Percentiles rank a stretch among this genome's conserved stretches.
phyloP scores from a whole-genome alignment of 2,797 vertebrate genomes.

The Rhinatrema bivittatum region DNA sequence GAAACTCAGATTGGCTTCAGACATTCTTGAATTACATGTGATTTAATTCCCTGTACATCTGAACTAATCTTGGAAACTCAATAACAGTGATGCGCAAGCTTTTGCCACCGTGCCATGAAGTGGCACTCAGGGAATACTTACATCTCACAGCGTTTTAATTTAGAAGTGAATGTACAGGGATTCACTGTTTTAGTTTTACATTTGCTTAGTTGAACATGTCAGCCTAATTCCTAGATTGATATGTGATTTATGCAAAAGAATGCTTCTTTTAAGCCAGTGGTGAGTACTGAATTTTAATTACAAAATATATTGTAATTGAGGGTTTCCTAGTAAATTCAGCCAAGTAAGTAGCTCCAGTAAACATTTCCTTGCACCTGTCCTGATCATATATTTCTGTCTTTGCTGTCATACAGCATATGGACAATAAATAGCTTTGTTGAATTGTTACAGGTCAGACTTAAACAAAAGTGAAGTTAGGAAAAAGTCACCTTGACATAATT shows the following conservation, averaged over 20 bases:
- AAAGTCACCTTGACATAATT: constrained; percentile 33
- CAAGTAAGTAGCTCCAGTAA: constrained; percentile 9
- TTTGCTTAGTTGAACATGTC: background rate
- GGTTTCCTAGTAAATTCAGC: background rate
- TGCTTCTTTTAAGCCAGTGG: background rate
- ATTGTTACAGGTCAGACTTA: constrained; percentile 14
- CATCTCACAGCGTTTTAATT: constrained; percentile 4
- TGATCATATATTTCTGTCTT: background rate
- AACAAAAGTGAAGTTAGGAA: constrained; percentile 26
- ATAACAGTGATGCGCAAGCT: background rate
- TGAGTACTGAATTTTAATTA: constrained; percentile 7
- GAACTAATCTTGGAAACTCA: background rate
- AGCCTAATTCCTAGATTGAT: background rate
- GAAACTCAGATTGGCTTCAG: too few species aligned
- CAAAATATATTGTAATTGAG: background rate
- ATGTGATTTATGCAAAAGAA: background rate
- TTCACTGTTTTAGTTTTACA: constrained; percentile 1
- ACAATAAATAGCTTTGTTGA: constrained; percentile 5
- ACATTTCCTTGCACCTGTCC: background rate
- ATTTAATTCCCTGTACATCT: background rate
- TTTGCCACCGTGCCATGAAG: constrained; percentile 2
- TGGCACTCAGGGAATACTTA: background rate
- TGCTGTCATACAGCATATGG: constrained; percentile 7
- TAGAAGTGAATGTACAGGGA: background rate
- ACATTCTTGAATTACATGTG: background rate